Base-by-base conservation (phyloP, 2,888 invertebrate genomes). In the Agriopis leucophaearia region DNA sequence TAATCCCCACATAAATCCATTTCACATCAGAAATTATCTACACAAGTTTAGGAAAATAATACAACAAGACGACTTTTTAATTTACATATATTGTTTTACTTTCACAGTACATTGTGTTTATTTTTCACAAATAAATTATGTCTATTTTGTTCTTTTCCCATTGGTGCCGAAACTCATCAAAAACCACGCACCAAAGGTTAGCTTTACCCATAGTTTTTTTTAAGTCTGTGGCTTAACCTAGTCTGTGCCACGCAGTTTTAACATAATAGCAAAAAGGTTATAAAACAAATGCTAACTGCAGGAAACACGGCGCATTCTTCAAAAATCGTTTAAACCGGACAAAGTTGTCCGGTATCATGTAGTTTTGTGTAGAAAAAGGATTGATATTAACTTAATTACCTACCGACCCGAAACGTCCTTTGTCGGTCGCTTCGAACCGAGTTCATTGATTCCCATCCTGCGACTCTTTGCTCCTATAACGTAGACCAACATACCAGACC, bases 381-480 rank as follows among this genome's bases (percentile, higher is more conserved):
- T 88, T 88, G 88, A 90, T 91, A 92, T 92, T 90, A 88, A 90
- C 86, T 89, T 92, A 92, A 92, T 92, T 92, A 92, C 92, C 90
- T 92, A 90, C 87, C 86, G 84, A 79, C 84, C 84, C 88, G 83
- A 88, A 91, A 88, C 90, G 91, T 91, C 92, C 92, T 91, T 92
- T 91, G 91, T 91, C 91, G 91, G 91, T 85, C 90, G 89, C 82
- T 83, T 86, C 87, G 78, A 80, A 82, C 86, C 81, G 90, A 91
- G 92, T 92, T 92, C 92, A 93, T 92, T 92, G 92, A 93, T 92
- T 92, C 92, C 89, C 83, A 86, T 88, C 85, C 88, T 89, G 88
- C 88, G 88, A 90, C 90, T 84, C 91, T 86, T 86, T 86, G 85
- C 87, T 87, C 86, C 82, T 80, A 84, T 81, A 85, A 80, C 82